Percentiles rank a stretch among this genome's conserved stretches.
phyloP scores from a whole-genome alignment of 2,113 vertebrate species.

The Hippocampus zosterae region DNA sequence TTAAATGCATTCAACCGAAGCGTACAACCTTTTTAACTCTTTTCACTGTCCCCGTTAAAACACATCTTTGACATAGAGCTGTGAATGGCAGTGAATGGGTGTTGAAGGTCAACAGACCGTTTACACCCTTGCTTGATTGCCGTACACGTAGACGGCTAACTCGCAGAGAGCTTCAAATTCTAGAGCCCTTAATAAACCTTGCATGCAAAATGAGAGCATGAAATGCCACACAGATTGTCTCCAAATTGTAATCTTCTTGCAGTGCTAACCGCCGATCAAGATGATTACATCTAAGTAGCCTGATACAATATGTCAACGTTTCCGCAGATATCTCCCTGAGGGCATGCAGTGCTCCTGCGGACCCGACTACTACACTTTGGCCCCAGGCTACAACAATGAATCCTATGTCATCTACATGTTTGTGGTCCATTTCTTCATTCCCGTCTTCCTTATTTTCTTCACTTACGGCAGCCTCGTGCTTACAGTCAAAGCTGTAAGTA shows the following conservation, averaged over 20 bases:
- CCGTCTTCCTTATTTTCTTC: constrained; percentile 72
- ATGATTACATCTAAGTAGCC: too few species aligned
- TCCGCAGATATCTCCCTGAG: constrained; percentile 72
- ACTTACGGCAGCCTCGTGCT: constrained; percentile 75
- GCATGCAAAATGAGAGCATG: background rate
- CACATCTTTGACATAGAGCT: too few species aligned
- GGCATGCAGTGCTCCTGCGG: constrained; percentile 77
- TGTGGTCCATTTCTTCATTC: constrained; percentile 63
- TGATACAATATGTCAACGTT: background rate
- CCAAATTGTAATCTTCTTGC: background rate
- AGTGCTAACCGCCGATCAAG: too few species aligned
- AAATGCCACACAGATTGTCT: background rate
- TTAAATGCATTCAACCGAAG: background rate
- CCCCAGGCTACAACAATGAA: constrained; percentile 74
- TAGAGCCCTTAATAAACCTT: background rate
- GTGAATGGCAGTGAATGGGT: background rate
- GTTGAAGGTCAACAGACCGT: background rate
- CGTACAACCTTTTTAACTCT: background rate
- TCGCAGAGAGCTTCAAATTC: background rate
- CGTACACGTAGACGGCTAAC: background rate
- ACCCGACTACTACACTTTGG: constrained; percentile 77
- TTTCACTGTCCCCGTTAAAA: too few species aligned
- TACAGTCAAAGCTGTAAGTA: constrained; percentile 76
- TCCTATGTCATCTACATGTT: constrained; percentile 78
- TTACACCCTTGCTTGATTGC: background rate